Evolutionary conservation across 2,888 invertebrate species (phyloP).

Genomic region (Cosmia trapezina): DNA sequence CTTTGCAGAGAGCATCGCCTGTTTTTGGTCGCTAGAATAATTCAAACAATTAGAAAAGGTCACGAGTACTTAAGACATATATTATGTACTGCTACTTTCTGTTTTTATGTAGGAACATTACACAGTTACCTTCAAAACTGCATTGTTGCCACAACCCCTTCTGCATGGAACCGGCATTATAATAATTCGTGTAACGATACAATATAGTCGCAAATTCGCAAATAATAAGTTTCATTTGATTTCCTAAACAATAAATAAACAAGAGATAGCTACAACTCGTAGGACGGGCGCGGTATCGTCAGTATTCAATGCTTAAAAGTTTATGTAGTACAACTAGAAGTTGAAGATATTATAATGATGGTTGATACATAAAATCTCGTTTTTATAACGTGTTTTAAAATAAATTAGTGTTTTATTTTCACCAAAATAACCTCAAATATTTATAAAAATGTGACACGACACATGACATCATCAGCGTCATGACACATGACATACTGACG

Average conservation of each 20-base stretch:
- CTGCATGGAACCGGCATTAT: conserved; percentile 93
- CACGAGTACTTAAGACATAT: background rate
- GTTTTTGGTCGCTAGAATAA: conserved; percentile 95
- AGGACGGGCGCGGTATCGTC: background rate
- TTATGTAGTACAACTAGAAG: background rate
- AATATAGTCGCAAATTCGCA: conserved; percentile 13
- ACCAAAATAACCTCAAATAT: conserved; percentile 25
- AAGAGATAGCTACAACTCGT: background rate
- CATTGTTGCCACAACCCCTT: conserved; percentile 93
- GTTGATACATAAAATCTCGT: too few relatives aligned
- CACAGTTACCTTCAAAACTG: conserved; percentile 92
- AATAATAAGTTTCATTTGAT: conserved; percentile 11
- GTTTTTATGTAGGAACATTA: background rate
- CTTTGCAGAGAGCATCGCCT: conserved; percentile 97
- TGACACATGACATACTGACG: too few relatives aligned
- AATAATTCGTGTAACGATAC: background rate
- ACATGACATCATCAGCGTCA: conserved; percentile 22
- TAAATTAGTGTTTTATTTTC: background rate
- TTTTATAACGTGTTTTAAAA: too few relatives aligned
- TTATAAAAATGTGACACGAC: conserved; percentile 20
- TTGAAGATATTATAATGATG: background rate
- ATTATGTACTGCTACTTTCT: background rate
- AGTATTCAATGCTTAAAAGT: background rate
- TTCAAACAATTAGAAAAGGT: background rate
- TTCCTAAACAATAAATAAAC: conserved; percentile 11